Evolutionary conservation across 2,113 vertebrate genomes (phyloP).

Genomic region (Myanophis thanlyinensis): DNA sequence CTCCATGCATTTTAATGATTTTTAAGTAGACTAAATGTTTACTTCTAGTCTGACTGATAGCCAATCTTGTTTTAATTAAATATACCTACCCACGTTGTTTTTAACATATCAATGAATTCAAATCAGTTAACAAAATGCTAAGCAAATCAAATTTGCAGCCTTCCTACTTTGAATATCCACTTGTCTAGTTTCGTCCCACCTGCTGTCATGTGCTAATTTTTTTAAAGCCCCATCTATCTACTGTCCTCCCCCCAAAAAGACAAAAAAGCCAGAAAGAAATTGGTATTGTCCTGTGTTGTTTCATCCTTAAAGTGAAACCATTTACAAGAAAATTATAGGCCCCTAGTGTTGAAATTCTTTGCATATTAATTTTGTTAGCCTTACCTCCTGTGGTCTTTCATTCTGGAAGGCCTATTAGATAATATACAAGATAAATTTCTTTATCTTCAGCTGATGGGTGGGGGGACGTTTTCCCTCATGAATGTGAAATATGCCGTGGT

Average conservation of each 20-base stretch:
- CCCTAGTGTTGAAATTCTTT: slow-evolving; percentile 92
- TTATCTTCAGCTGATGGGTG: slow-evolving; percentile 67
- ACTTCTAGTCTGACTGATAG: slow-evolving; percentile 55
- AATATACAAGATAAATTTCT: slow-evolving; percentile 82
- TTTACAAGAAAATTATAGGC: slow-evolving; percentile 97
- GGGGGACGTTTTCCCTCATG: slow-evolving; percentile 67
- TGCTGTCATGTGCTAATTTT: slow-evolving; percentile 90
- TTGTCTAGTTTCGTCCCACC: slow-evolving; percentile 85
- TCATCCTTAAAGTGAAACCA: slow-evolving; percentile 92
- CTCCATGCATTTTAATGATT: slow-evolving; percentile 59
- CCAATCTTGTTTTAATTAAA: slow-evolving; percentile 70
- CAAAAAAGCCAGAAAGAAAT: slow-evolving; percentile 74
- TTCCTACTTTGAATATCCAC: slow-evolving; percentile 81
- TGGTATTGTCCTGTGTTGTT: slow-evolving; percentile 88
- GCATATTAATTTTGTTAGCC: slow-evolving; percentile 99
- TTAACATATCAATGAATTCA: slow-evolving; percentile 75
- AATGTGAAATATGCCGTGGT: slow-evolving; percentile 67
- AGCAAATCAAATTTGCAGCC: slow-evolving; percentile 79
- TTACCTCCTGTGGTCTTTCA: slow-evolving; percentile 91
- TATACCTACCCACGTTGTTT: slow-evolving; percentile 65
- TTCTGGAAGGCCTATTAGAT: slow-evolving; percentile 87
- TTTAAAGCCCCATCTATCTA: slow-evolving; percentile 85
- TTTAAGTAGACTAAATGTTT: slow-evolving; percentile 61
- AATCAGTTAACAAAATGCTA: slow-evolving; percentile 85
- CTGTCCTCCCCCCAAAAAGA: slow-evolving; percentile 23